Percentiles rank a stretch among this genome's conserved stretches.
These are phyloP conservation scores for Callyntrura guangdongensis DNA, from an alignment of 2,888 invertebrate species.

Conservation along the genomic window DNA sequence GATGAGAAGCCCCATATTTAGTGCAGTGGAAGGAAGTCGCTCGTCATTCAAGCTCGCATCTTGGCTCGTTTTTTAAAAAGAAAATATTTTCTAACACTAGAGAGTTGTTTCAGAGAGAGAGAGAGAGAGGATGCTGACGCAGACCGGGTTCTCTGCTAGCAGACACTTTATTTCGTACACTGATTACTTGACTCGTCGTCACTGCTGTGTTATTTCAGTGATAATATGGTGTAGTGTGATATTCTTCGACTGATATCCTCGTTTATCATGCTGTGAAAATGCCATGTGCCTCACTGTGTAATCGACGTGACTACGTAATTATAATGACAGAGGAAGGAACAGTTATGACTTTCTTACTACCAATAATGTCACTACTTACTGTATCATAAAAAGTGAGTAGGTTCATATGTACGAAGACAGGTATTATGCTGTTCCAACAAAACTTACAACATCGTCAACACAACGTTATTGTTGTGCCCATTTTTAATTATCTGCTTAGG, in stretches of 20 bases:
- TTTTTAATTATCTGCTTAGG: slow-evolving; percentile 23
- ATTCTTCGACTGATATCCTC: slow-evolving; percentile 57
- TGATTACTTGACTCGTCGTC: slow-evolving; percentile 65
- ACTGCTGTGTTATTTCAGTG: slow-evolving; percentile 69
- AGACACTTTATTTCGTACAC: slow-evolving; percentile 52
- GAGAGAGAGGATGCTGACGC: too few species aligned
- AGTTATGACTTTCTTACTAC: slow-evolving; percentile 60
- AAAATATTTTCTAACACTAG: too few species aligned
- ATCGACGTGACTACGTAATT: slow-evolving; percentile 66
- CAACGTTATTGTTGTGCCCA: not conserved
- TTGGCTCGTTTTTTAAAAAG: not conserved
- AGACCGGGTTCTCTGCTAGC: not conserved
- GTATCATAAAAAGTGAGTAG: slow-evolving; percentile 29
- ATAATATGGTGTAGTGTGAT: slow-evolving; percentile 73
- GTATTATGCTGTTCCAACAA: not conserved
- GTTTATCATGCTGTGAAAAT: slow-evolving; percentile 75
- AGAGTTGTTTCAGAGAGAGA: too few species aligned
- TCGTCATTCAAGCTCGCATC: not conserved
- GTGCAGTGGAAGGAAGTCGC: slow-evolving; percentile 36
- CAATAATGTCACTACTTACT: slow-evolving; percentile 44
- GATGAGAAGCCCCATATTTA: not conserved
- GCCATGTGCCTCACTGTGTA: slow-evolving; percentile 63
- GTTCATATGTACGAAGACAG: not conserved
- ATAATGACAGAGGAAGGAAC: slow-evolving; percentile 66
- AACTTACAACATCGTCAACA: slow-evolving; percentile 8